Percentiles rank a stretch among this genome's conserved stretches.
Evolutionary conservation across 1,140 invertebrate species (phyloP).

Genomic region (Drosophila baimaii): DNA sequence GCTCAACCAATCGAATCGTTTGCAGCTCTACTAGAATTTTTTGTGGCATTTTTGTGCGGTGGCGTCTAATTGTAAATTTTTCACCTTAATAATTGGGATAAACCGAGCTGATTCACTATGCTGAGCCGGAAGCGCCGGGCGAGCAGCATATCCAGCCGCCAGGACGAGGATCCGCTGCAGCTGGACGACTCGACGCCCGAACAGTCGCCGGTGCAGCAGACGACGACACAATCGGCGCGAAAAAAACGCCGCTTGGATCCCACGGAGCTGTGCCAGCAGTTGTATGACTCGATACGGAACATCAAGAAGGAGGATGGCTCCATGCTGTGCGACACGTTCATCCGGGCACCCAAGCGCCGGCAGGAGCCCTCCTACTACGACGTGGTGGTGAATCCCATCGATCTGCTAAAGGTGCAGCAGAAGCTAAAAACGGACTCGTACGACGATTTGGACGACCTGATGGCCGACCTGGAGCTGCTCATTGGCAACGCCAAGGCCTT

Average conservation of each 20-base stretch:
- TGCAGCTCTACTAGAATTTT: slow-evolving; percentile 20
- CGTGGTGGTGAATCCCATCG: slow-evolving; percentile 96
- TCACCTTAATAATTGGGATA: slow-evolving; percentile 6
- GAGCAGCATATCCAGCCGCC: slow-evolving; percentile 77
- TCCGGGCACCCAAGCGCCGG: slow-evolving; percentile 95
- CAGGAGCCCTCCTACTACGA: slow-evolving; percentile 96
- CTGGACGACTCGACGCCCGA: slow-evolving; percentile 85
- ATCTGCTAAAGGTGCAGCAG: slow-evolving; percentile 95
- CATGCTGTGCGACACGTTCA: slow-evolving; percentile 96
- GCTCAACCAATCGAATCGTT: too few relatives aligned
- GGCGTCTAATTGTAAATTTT: slow-evolving; percentile 57
- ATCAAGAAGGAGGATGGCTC: slow-evolving; percentile 96
- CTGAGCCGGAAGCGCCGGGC: slow-evolving; percentile 80
- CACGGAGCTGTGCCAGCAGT: slow-evolving; percentile 94
- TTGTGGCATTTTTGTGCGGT: slow-evolving; percentile 43
- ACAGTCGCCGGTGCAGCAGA: slow-evolving; percentile 85
- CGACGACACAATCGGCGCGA: slow-evolving; percentile 69
- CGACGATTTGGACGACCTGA: slow-evolving; percentile 94
- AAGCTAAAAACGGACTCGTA: slow-evolving; percentile 98
- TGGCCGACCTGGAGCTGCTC: slow-evolving; percentile 93
- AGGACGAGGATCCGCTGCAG: slow-evolving; percentile 81
- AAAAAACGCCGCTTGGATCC: slow-evolving; percentile 75
- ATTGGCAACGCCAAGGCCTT: slow-evolving; percentile 96
- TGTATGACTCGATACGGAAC: slow-evolving; percentile 96
- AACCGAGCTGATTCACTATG: slow-evolving; percentile 51